Base-by-base conservation (phyloP, 1,140 invertebrate species). In the Drosophila rhopaloa region DNA sequence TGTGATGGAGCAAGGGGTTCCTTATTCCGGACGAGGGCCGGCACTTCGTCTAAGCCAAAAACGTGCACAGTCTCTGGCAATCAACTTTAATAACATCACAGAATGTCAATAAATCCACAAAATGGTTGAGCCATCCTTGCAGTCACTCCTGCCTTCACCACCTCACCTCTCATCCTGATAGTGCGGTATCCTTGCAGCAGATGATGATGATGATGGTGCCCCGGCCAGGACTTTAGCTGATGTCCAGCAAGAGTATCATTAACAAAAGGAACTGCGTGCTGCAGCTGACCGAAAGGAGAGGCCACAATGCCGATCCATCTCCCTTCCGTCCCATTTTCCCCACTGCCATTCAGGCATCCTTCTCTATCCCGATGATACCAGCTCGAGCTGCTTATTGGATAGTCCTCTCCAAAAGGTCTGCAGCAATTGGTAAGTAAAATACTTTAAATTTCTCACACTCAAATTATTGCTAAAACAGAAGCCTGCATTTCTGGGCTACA, bases 51-150 rank as follows among this genome's bases (percentile, higher is more conserved):
- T 86, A 88, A 86, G 72, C 79, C 84, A 83, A 79, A 77, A 86
- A 86, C 83, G 84, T 86, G 83, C 83, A 68, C 83, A 83, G 83
- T 82, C 84, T 77, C 79, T 86, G 79, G 85, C 85, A 89, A 89
- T 89, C 85, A 89, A 89, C 85, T 90, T 89, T 89, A 89, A 89
- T 90, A 89, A 90, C 85, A 89, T 89, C 85, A 89, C 85, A 89
- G 85, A 89, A 89, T 89, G 85, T 89, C 85, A 89, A 89, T 89
- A 89, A 89, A 89, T 89, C 85, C 85, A 85, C 78, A 90, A 81
- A 89, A 89, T 84, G 81, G 71, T 81, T 76, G 56, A 24, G 47
- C 71, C 68, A 62, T 68, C 54, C 67, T 56, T 67, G 48, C 54
- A 58, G 46, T 55, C 29, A 14, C 47, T 46, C 56, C 44, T 41